phyloP scores from a whole-genome alignment of 2,888 invertebrate species.

The Drosophila merina region DNA sequence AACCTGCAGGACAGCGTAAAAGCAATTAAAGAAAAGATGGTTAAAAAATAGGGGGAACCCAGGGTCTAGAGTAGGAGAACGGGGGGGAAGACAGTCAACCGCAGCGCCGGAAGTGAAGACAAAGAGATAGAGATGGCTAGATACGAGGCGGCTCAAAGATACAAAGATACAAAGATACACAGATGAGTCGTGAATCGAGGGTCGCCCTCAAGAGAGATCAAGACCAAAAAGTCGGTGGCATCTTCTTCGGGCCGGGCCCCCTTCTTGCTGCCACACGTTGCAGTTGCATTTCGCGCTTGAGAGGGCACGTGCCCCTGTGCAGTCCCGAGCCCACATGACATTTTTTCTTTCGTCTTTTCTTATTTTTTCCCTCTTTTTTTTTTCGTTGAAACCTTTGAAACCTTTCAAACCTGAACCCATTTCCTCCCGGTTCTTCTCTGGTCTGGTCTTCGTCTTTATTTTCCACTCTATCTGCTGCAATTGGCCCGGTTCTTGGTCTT shows the following conservation, averaged over 20 bases:
- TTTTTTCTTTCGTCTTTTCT: slow-evolving; percentile 30
- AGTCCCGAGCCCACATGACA: slow-evolving; percentile 75
- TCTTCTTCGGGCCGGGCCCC: slow-evolving; percentile 15
- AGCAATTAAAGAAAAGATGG: slow-evolving; percentile 64
- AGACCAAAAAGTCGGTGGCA: slow-evolving; percentile 40
- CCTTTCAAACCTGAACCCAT: slow-evolving; percentile 25
- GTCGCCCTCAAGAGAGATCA: slow-evolving; percentile 42
- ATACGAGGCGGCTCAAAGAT: slow-evolving; percentile 29
- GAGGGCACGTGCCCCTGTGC: slow-evolving; percentile 75
- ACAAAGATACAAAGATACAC: slow-evolving; percentile 29
- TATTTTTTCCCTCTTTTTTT: background rate
- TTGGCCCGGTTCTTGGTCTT: background rate
- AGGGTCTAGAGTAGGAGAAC: background rate
- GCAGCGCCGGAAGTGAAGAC: slow-evolving; percentile 70
- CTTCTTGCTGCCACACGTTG: slow-evolving; percentile 14
- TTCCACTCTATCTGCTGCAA: slow-evolving; percentile 11
- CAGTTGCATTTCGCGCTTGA: slow-evolving; percentile 77
- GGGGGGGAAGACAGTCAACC: slow-evolving; percentile 52
- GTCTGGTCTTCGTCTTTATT: background rate
- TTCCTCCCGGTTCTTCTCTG: slow-evolving; percentile 1
- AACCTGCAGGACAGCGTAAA: slow-evolving; percentile 63
- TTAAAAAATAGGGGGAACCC: background rate
- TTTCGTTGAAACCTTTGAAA: background rate
- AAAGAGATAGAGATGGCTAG: slow-evolving; percentile 41
- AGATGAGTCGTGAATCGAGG: slow-evolving; percentile 11